Evolutionary conservation across 2,888 invertebrate genomes (phyloP).

Genomic region (Alloscopus bannaensis): DNA sequence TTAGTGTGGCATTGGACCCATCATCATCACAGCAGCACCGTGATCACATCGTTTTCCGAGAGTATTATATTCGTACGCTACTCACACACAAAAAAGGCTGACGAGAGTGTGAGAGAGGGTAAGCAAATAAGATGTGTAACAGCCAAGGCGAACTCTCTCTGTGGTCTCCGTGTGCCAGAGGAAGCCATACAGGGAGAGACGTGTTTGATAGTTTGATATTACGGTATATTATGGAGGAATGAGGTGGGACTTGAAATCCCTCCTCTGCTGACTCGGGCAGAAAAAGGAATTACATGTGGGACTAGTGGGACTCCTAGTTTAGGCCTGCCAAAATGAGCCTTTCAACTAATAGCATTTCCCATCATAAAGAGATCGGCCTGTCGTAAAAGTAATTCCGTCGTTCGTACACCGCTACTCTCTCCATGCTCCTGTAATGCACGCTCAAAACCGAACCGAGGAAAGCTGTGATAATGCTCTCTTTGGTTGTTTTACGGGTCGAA

Average conservation of each 20-base stretch:
- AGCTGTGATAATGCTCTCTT: conserved; percentile 2
- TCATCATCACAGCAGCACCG: conserved; percentile 40
- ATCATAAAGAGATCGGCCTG: conserved; percentile 73
- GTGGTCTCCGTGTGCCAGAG: conserved; percentile 38
- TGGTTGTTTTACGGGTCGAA: neutral
- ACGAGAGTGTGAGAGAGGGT: too few species aligned
- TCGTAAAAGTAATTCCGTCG: conserved; percentile 67
- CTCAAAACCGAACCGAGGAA: conserved; percentile 10
- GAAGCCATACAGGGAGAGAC: neutral
- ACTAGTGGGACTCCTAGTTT: conserved; percentile 72
- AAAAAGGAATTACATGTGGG: conserved; percentile 72
- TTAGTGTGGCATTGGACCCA: conserved; percentile 51
- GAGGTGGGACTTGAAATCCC: conserved; percentile 71
- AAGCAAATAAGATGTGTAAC: too few species aligned
- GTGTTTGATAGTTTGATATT: conserved; percentile 60
- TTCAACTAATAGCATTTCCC: conserved; percentile 73
- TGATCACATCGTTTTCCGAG: too few species aligned
- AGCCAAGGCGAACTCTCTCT: too few species aligned
- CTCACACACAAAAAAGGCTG: too few species aligned
- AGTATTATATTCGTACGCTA: conserved; percentile 17
- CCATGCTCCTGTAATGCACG: too few species aligned
- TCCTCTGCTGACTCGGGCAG: conserved; percentile 71
- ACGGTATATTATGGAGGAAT: conserved; percentile 65
- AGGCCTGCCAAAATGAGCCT: conserved; percentile 72
- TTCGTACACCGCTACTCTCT: conserved; percentile 29